phyloP scores from a whole-genome alignment of 2,797 vertebrate species.

The Typhlichthys eigenmanni region DNA sequence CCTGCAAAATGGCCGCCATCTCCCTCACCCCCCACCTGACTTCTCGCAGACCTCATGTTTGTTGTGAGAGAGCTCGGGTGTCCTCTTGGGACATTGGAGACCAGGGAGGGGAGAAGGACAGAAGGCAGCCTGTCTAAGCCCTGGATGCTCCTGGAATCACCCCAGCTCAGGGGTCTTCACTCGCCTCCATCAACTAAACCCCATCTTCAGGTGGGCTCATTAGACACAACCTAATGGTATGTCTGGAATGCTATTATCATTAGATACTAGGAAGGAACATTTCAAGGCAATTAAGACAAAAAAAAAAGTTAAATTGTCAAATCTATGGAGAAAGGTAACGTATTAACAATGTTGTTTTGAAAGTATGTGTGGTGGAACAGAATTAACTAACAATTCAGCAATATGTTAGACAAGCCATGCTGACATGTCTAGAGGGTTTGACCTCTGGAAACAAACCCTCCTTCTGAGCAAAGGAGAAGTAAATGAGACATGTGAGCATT shows the following conservation, averaged over 20 bases:
- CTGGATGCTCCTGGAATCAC: constrained; percentile 49
- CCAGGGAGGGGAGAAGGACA: constrained; percentile 49
- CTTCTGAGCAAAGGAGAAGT: constrained; percentile 47
- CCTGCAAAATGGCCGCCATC: background rate
- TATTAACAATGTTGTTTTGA: background rate
- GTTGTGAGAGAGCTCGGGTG: constrained; percentile 52
- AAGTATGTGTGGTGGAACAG: background rate
- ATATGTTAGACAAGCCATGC: background rate
- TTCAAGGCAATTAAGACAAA: too few relatives aligned
- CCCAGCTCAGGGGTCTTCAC: constrained; percentile 24
- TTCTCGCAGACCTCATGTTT: constrained; percentile 45
- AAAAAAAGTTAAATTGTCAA: too few relatives aligned
- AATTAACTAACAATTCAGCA: background rate
- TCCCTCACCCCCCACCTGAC: constrained; percentile 42
- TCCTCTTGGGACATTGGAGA: constrained; percentile 35
- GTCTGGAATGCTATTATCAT: background rate
- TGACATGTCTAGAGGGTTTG: background rate
- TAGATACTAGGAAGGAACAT: background rate
- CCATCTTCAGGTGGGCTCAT: constrained; percentile 51
- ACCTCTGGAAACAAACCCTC: background rate
- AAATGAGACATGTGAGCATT: constrained; percentile 9
- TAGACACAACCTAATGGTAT: background rate
- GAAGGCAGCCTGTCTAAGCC: constrained; percentile 30
- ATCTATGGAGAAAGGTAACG: too few relatives aligned
- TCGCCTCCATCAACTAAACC: constrained; percentile 23